Base-by-base conservation (phyloP, 2,797 vertebrate genomes). In the Cossypha polioptera region DNA sequence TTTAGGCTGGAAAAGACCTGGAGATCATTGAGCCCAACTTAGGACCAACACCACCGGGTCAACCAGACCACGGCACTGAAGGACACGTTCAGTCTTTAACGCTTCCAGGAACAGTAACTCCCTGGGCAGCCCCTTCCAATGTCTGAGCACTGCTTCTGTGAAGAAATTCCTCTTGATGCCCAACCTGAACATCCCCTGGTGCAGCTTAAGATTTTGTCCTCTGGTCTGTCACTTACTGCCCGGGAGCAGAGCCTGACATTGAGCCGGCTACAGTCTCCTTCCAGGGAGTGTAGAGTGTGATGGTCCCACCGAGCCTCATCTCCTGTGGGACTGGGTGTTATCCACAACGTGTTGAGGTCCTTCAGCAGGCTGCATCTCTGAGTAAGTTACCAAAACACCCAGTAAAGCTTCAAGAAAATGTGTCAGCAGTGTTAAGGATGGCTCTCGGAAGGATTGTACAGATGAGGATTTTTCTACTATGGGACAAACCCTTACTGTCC, bases 311-410 rank as follows among this genome's bases (percentile, higher is more conserved):
- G 20, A 54, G 31, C 54, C 31, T 48, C 25, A 16, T 22, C 40
- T 26, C 53, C 3, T 7, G 14, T 9, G 73, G 25, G 25, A 10
- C 53, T 45, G 24, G 15, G 4, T 26, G 35, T 45, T 61, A 11
- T 0, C 12, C 3, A 3, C 10, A 1, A 19, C 18, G 17, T 19
- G 10, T 0, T 6, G n/a, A 31, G 16, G 8, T 7, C 35, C 16
- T 31, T 25, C 7, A 5, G 11, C 1, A 3, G 5, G 4, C 17
- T 26, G 16, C 2, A 1, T 57, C 45, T 40, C 25, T 5, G 16
- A 67, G 1, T 2, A 51, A 11, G 7, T 40, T 7, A 16, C 8
- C 33, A 33, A 71, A 63, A 67, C 7, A 11, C 5, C 1, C 1
- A 5, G 10, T 16, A 48, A 50, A 59, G 4, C 25, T 24, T 38